Evolutionary conservation across 2,888 invertebrate genomes (phyloP).

Genomic region (Priocnemis perturbator): DNA sequence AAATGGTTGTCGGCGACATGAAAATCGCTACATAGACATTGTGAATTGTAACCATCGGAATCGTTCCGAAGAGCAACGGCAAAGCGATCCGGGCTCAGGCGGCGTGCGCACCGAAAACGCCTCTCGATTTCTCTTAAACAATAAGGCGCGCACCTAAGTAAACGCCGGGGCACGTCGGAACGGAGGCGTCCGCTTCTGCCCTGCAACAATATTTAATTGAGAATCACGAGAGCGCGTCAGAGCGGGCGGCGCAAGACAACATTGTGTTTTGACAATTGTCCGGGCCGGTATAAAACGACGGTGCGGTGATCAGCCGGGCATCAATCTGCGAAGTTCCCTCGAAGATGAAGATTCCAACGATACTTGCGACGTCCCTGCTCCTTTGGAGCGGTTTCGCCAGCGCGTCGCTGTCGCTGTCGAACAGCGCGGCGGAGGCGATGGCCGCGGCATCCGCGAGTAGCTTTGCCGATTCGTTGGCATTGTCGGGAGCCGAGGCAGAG

Average conservation of each 20-base stretch:
- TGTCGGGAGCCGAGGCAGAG: neutral
- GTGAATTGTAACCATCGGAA: too few relatives aligned
- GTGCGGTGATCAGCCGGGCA: slow-evolving; percentile 9
- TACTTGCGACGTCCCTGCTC: slow-evolving; percentile 37
- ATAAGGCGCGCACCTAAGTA: too few relatives aligned
- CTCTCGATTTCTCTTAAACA: too few relatives aligned
- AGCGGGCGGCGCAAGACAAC: neutral
- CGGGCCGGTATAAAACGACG: slow-evolving; percentile 36
- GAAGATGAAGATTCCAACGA: slow-evolving; percentile 50
- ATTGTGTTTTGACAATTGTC: slow-evolving; percentile 41
- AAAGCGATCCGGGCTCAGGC: too few relatives aligned
- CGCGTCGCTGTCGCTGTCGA: neutral
- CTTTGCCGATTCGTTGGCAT: neutral
- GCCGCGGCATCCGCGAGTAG: slow-evolving; percentile 9
- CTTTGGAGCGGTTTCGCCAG: slow-evolving; percentile 31
- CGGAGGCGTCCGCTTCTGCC: neutral
- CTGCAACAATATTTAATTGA: slow-evolving; percentile 27
- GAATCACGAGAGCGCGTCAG: slow-evolving; percentile 7
- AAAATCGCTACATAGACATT: too few relatives aligned
- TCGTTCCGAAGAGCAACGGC: too few relatives aligned
- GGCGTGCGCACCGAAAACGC: too few relatives aligned
- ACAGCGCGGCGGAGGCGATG: neutral
- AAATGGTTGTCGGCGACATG: too few relatives aligned
- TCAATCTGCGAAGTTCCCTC: slow-evolving; percentile 44
- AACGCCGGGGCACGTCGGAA: too few relatives aligned